Evolutionary conservation across 2,113 vertebrate species (phyloP).

Genomic region (Lutjanus erythropterus): DNA sequence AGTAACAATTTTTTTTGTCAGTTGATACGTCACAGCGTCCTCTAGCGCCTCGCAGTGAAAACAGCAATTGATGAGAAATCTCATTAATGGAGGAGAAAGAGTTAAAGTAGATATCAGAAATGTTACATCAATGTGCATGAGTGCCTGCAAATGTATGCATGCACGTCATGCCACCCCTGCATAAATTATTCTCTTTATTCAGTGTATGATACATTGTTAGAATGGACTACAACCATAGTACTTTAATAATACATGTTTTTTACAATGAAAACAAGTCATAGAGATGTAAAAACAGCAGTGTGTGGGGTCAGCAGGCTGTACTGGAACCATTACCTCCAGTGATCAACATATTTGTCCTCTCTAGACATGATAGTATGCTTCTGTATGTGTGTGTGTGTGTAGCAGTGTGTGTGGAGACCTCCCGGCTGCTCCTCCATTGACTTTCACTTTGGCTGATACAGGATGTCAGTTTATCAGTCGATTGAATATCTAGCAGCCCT

Average conservation of each 20-base stretch:
- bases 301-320: conserved; percentile 2
- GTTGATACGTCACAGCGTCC: no score
- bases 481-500: conserved; percentile 74
- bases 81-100: no score
- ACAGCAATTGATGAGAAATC: no score
- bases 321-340: conserved; percentile 15
- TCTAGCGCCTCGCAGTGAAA: no score
- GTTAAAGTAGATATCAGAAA: no score
- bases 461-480: conserved; percentile 78
- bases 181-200: no score
- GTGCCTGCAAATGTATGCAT: no score
- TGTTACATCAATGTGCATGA: no score
- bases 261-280: background rate
- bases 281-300: background rate
- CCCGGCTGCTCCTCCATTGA: conserved; percentile 71
- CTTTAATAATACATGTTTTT: background rate
- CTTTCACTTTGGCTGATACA: conserved; percentile 77
- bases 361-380: background rate
- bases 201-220: background rate
- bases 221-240: background rate
- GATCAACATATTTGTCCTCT: conserved; percentile 29
- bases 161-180: no score
- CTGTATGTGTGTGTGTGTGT: conserved; percentile 33
- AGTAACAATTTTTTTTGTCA: no score
- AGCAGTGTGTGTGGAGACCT: conserved; percentile 40